phyloP scores from a whole-genome alignment of 1,140 invertebrate genomes.

The Drosophila punjabiensis region DNA sequence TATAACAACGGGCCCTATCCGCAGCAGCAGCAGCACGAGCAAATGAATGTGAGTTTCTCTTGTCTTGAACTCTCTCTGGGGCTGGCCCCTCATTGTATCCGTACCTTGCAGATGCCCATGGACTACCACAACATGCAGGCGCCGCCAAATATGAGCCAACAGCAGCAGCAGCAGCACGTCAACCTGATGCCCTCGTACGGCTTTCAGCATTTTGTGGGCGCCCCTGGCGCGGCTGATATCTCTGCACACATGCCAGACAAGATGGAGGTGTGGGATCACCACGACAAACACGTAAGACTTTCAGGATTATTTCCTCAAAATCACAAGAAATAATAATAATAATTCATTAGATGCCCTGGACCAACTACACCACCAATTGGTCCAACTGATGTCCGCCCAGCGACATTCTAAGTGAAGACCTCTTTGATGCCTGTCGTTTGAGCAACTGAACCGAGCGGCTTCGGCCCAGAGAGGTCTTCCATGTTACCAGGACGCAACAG shows the following conservation, averaged over 20 bases:
- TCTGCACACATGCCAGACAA: constrained; percentile 76
- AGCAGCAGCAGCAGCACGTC: constrained; percentile 60
- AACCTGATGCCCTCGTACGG: constrained; percentile 78
- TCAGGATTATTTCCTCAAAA: too few species aligned
- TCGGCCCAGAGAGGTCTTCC: neutral
- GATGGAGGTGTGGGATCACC: constrained; percentile 83
- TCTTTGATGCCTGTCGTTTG: constrained; percentile 12
- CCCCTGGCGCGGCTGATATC: constrained; percentile 61
- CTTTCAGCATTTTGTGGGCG: constrained; percentile 78
- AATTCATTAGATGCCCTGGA: constrained; percentile 63
- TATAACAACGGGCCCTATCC: constrained; percentile 77
- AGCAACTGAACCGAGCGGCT: constrained; percentile 28
- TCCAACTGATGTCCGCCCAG: constrained; percentile 71
- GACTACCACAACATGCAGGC: constrained; percentile 80
- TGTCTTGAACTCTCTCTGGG: neutral
- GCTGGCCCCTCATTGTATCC: neutral
- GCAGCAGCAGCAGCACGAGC: constrained; percentile 76
- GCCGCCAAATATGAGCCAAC: constrained; percentile 65
- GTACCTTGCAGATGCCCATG: constrained; percentile 70
- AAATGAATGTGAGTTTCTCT: constrained; percentile 72
- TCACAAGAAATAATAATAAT: neutral
- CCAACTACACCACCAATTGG: constrained; percentile 80
- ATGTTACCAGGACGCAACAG: constrained; percentile 15
- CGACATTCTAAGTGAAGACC: constrained; percentile 36
- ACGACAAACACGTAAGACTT: constrained; percentile 81